phyloP scores from a whole-genome alignment of 2,888 invertebrate species.

The Eupithecia subumbrata region DNA sequence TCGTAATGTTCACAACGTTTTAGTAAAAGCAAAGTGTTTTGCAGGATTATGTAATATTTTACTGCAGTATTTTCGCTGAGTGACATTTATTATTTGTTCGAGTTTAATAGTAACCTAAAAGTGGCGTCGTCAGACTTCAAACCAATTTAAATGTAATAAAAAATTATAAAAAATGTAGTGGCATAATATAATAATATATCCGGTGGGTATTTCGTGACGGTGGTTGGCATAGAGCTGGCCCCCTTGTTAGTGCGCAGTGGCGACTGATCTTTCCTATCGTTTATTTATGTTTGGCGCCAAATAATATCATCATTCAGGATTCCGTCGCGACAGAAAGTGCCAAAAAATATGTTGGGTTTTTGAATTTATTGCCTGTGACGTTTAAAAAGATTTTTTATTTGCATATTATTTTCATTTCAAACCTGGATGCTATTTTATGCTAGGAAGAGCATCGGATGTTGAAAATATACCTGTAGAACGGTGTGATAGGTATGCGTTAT shows the following conservation, averaged over 20 bases:
- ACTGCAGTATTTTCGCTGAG: slow-evolving; percentile 34
- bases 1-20: slow-evolving; percentile 36
- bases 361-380: slow-evolving; percentile 55
- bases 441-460: not conserved
- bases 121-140: slow-evolving; percentile 35
- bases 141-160: slow-evolving; percentile 38
- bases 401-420: not conserved
- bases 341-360: slow-evolving; percentile 61
- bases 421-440: not conserved
- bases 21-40: slow-evolving; percentile 32
- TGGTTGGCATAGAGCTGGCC: slow-evolving; percentile 45
- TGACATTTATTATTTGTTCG: slow-evolving; percentile 41
- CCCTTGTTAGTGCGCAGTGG: slow-evolving; percentile 45
- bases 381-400: slow-evolving; percentile 12
- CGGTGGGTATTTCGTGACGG: slow-evolving; percentile 36
- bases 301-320: slow-evolving; percentile 62
- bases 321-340: slow-evolving; percentile 56
- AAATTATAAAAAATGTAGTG: slow-evolving; percentile 17
- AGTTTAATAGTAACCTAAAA: slow-evolving; percentile 26
- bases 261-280: slow-evolving; percentile 60
- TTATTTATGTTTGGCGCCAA: slow-evolving; percentile 81
- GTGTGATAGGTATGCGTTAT: not conserved
- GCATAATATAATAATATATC: slow-evolving; percentile 35
- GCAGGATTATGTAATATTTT: slow-evolving; percentile 40
- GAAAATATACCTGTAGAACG: not conserved